Evolutionary conservation across 2,113 vertebrate species (phyloP), one percentile per base, ranked within the genome.

Genomic region (Glaucidium brasilianum): DNA sequence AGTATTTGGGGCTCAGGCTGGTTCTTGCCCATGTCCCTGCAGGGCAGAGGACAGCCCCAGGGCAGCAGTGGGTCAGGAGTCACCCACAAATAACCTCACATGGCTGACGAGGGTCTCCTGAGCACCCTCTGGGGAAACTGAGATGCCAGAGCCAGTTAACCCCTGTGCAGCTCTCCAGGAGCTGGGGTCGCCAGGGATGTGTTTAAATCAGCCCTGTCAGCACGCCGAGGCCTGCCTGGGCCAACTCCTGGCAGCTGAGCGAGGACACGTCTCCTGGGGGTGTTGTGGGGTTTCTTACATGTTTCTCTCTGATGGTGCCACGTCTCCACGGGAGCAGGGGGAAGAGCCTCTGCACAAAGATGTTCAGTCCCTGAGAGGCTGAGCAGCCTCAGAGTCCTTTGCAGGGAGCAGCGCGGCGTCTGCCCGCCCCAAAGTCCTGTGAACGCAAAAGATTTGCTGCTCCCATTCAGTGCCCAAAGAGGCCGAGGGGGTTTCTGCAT

Each of bases 271-370:
- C 27, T 52, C 27, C 9, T 9, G 12, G 9, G 41, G 22, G 1
- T 17, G 39, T 9, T 27, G 10, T 30, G 0, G 3, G 5, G 26
- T 35, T 43, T n/a, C 9, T 68, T 5, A 2, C 2, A 5, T 20
- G 29, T n/a, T 71, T 6, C 1, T 66, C n/a, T 15, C 82, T 29
- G 66, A 30, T 3, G 5, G 34, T 9, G n/a, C 10, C 73, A 5
- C 12, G 1, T 30, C 59, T 23, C 5, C 8, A 0, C 0, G 8
- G 62, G 12, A n/a, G 29, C 0, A 3, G 26, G 32, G 37, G 19
- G 12, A 63, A 8, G 11, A 59, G 26, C 17, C 18, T 56, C 63
- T 25, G 68, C 67, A 11, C 22, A 12, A 49, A 16, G 88, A 15
- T 9, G 81, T 43, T 81, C 39, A 69, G 81, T 52, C 34, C 26